Percentiles rank a stretch among this genome's conserved stretches.
Conservation (phyloP, 2,888 invertebrate genomes). For the Barypeithes pellucidus region DNA sequence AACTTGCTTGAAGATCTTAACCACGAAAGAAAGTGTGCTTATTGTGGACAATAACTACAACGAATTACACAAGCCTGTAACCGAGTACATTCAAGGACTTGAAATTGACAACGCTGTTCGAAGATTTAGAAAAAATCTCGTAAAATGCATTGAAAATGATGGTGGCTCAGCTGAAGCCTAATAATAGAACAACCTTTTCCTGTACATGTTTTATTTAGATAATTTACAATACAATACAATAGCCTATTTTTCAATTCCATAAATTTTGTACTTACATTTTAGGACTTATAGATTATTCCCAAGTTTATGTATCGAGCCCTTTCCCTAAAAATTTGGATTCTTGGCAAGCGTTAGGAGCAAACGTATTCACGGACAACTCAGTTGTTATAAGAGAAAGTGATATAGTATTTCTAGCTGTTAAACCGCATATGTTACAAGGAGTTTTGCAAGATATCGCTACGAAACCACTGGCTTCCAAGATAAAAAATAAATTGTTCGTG, state of each 20-base stretch:
- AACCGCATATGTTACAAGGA: slow-evolving; percentile 84
- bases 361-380: slow-evolving; percentile 77
- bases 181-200: too few species aligned
- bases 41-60: too few species aligned
- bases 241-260: not conserved
- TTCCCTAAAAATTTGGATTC: slow-evolving; percentile 77
- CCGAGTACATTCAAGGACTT: too few species aligned
- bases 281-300: slow-evolving; percentile 78
- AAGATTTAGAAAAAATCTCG: too few species aligned
- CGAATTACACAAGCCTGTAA: too few species aligned
- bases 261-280: slow-evolving; percentile 54
- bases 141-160: too few species aligned
- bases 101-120: too few species aligned
- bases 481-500: slow-evolving; percentile 78
- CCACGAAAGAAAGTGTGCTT: too few species aligned
- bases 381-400: slow-evolving; percentile 79
- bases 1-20: too few species aligned
- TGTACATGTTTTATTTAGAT: too few species aligned
- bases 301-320: slow-evolving; percentile 84
- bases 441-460: slow-evolving; percentile 71
- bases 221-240: too few species aligned
- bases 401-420: slow-evolving; percentile 89
- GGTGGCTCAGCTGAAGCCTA: too few species aligned
- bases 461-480: slow-evolving; percentile 61
- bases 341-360: slow-evolving; percentile 78